Base-by-base conservation (phyloP, 2,797 vertebrate species). In the Moxostoma hubbsi region DNA sequence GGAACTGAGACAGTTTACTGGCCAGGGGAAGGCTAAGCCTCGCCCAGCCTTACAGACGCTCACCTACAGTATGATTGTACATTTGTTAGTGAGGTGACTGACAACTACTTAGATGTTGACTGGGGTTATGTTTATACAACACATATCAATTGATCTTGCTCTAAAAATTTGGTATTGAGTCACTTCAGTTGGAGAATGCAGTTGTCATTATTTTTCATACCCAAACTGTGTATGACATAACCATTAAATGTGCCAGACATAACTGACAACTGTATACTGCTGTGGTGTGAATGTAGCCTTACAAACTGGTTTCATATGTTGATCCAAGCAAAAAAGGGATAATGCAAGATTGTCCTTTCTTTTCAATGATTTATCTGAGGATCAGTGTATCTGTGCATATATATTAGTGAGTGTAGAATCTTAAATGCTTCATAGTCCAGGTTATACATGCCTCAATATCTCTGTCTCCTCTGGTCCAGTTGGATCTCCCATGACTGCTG, bases 401-500 rank as follows among this genome's bases (percentile, higher is more conserved):
- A 61, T 55, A 46, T 46, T 64, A 43, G 24, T 53, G 16, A 69
- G 58, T 62, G 43, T 10, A 5, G 46, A 66, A 46, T n/a, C 13
- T 6, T 16, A 13, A 36, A 78, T 50, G 77, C 61, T 43, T 71
- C 68, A 72, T 49, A 57, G 50, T 36, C 47, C 64, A 61, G 81
- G 62, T 73, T 13, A 47, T 71, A 63, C 77, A 68, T 51, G 50
- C 54, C 71, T 79, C 65, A 57, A 63, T 75, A 51, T 67, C 53
- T 61, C 24, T 6, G 49, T 79, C 54, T 77, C 72, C 69, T 75
- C 55, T 53, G 62, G 73, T 81, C 77, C 68, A 70, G 82, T 49
- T 76, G 77, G 70, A 82, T 83, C 72, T 79, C 84, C 78, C 75
- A 71, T 59, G 51, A 78, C 81, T 82, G 64, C 71, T 84, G 80